Evolutionary conservation across 2,888 invertebrate genomes (phyloP).

Genomic region (Leuctra nigra): DNA sequence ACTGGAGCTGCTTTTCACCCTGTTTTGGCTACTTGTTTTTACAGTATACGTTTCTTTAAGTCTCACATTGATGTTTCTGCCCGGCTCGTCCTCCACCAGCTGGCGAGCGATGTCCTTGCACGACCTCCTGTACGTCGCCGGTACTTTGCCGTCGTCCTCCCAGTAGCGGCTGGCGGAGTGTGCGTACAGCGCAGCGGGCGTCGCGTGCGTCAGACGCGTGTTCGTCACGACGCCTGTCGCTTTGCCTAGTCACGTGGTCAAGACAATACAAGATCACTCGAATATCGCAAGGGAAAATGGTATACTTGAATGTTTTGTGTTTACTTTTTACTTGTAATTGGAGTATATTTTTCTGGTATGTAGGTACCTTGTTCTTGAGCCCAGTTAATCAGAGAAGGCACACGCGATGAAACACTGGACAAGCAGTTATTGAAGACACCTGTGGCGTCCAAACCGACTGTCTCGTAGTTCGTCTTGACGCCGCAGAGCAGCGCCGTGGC

Average conservation of each 20-base stretch:
- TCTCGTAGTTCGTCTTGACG: slow-evolving; percentile 39
- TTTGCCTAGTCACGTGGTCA: slow-evolving; percentile 53
- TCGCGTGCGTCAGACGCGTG: slow-evolving; percentile 70
- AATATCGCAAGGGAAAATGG: not conserved
- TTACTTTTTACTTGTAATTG: no score
- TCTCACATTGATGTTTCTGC: slow-evolving; percentile 64
- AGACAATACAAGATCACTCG: not conserved
- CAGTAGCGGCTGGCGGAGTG: slow-evolving; percentile 69
- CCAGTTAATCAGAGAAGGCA: slow-evolving; percentile 34
- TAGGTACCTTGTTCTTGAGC: slow-evolving; percentile 34
- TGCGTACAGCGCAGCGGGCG: slow-evolving; percentile 69
- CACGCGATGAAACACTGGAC: slow-evolving; percentile 29
- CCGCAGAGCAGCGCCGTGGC: slow-evolving; percentile 42
- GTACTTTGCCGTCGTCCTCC: slow-evolving; percentile 72
- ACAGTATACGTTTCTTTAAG: no score
- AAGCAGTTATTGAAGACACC: slow-evolving; percentile 32
- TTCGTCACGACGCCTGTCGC: slow-evolving; percentile 75
- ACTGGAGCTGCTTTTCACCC: no score
- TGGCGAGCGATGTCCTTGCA: slow-evolving; percentile 76
- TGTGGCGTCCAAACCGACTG: slow-evolving; percentile 35
- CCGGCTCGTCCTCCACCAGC: slow-evolving; percentile 69
- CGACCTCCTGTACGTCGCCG: slow-evolving; percentile 58
- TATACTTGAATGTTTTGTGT: not conserved
- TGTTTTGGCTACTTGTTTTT: no score
- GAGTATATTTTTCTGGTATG: not conserved